Evolutionary conservation across 2,113 vertebrate genomes (phyloP), one percentile per base, ranked within the genome.

Genomic region (Nothocercus julius): DNA sequence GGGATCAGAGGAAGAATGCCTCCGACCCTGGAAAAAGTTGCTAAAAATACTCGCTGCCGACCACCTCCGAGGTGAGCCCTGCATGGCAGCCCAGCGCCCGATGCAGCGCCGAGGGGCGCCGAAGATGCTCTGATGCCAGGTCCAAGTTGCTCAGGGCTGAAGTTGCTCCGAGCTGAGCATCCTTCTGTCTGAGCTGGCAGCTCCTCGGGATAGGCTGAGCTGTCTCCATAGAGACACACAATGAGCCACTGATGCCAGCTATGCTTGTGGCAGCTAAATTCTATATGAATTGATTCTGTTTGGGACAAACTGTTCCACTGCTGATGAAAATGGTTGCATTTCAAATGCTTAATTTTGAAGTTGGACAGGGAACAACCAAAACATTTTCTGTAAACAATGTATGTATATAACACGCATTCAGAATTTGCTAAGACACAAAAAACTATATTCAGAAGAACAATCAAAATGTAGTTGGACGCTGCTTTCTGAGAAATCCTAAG

Each of bases 161-260:
- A 97, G 96, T 97, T 97, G 85, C 58, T 40, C 82, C 79, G 95
- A 97, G 92, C 92, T 63, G 94, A 94, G 96, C 96, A 97, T 96
- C 97, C 82, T 92, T 93, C 96, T 87, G 93, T 88, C 44, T 73
- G 97, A 97, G 97, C 97, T 95, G 87, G 97, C 96, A 84, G 96
- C 97, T 88, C 92, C 91, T 97, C 97, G 72, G 87, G 96, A 97
- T 95, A 97, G 98, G 98, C 98, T 98, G 96, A 97, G 94, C 95
- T 45, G 98, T 99, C 98, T 94, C 98, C 98, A 98, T 99, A 97
- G 98, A 73, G 97, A 99, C 98, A 34, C 95, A 96, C 96, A 98
- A 97, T 96, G 95, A 98, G 98, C 91, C 78, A 69, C 96, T 96
- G 93, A 96, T 96, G 97, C 95, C 96, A 97, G 97, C 93, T 87